phyloP scores from a whole-genome alignment of 2,888 invertebrate genomes.

The Dasysyrphus tricinctus region DNA sequence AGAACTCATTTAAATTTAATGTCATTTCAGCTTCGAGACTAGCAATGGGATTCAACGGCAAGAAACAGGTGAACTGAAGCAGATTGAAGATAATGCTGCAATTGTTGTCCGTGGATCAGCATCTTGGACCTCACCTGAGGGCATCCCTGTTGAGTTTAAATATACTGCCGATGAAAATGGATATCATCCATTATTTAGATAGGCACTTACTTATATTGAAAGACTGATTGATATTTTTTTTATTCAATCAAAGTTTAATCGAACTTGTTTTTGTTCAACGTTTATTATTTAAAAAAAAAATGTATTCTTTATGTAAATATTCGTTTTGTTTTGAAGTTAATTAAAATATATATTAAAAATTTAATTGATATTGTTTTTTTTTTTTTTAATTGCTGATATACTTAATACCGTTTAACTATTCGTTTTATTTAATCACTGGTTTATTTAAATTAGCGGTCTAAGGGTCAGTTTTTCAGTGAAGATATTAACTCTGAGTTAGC shows the following conservation, averaged over 20 bases:
- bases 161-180: constrained; percentile 85
- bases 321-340: neutral
- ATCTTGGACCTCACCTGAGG: constrained; percentile 85
- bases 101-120: constrained; percentile 86
- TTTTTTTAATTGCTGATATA: too few relatives aligned
- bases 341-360: neutral
- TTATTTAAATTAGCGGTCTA: too few relatives aligned
- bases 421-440: too few relatives aligned
- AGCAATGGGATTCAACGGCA: constrained; percentile 83
- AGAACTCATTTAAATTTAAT: neutral
- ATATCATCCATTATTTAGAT: constrained; percentile 82
- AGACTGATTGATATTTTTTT: neutral
- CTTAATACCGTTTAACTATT: too few relatives aligned
- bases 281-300: neutral
- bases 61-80: constrained; percentile 83
- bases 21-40: constrained; percentile 82
- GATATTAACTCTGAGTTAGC: too few relatives aligned
- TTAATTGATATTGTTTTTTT: too few relatives aligned
- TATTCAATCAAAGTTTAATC: neutral
- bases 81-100: constrained; percentile 83
- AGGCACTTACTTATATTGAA: neutral
- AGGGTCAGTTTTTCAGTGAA: too few relatives aligned
- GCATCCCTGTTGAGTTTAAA: constrained; percentile 83
- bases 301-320: neutral
- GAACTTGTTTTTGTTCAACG: neutral